A percentile compares a stretch with the other conserved stretches of the same genome.
Evolutionary conservation across 2,888 invertebrate genomes (phyloP).

Genomic region (Scaptomyza caliginosa): DNA sequence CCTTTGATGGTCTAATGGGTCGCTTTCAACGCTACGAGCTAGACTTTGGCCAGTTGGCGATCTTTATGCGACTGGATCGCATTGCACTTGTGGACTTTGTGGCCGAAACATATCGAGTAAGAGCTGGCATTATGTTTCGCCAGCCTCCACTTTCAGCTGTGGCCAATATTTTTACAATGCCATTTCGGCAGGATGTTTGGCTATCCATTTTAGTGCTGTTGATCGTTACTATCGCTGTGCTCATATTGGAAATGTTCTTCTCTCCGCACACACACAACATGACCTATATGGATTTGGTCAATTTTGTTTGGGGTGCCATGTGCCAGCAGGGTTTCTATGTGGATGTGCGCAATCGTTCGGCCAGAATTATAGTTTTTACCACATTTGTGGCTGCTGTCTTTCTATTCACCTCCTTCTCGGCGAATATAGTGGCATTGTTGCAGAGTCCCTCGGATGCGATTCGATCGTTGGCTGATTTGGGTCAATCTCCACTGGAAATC

Average conservation of each 20-base stretch:
- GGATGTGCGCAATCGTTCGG: conserved; percentile 85
- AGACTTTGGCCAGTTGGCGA: conserved; percentile 85
- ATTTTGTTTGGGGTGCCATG: conserved; percentile 86
- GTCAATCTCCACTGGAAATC: conserved; percentile 85
- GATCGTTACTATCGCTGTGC: conserved; percentile 72
- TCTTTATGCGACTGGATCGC: conserved; percentile 86
- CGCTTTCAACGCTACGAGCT: conserved; percentile 85
- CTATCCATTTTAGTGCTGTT: conserved; percentile 79
- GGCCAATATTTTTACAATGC: conserved; percentile 86
- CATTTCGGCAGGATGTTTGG: conserved; percentile 87
- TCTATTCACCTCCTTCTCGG: conserved; percentile 88
- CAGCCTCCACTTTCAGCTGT: conserved; percentile 87
- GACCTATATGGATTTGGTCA: conserved; percentile 84
- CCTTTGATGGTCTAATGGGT: conserved; percentile 86
- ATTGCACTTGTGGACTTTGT: conserved; percentile 85
- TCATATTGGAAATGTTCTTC: conserved; percentile 72
- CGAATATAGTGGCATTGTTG: conserved; percentile 87
- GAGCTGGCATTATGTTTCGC: conserved; percentile 86
- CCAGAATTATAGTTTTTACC: conserved; percentile 86
- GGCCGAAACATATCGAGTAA: conserved; percentile 85
- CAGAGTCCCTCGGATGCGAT: conserved; percentile 87
- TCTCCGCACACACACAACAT: conserved; percentile 72
- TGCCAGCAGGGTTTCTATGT: conserved; percentile 87
- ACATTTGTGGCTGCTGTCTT: conserved; percentile 86
- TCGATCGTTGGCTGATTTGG: conserved; percentile 85